phyloP scores from a whole-genome alignment of 2,888 invertebrate genomes.

The Empis livida region DNA sequence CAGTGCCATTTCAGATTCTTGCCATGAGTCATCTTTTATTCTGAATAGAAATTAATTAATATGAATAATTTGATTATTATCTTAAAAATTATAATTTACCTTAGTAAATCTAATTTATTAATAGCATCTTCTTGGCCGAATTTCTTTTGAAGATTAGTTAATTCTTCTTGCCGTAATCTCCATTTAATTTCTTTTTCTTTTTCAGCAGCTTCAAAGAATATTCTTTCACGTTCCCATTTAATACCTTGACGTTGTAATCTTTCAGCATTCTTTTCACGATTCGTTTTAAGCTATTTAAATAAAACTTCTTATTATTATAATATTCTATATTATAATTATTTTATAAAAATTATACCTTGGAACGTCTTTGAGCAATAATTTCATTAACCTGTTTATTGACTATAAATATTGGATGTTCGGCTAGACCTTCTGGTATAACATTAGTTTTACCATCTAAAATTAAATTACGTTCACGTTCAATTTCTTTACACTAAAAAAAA shows the following conservation, averaged over 20 bases:
- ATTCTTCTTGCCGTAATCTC: constrained; percentile 8
- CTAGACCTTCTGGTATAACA: constrained; percentile 44
- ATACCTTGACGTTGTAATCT: constrained; percentile 30
- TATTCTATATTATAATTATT: constrained; percentile 1
- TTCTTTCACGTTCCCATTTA: constrained; percentile 34
- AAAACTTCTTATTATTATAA: not conserved
- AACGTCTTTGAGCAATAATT: constrained; percentile 38
- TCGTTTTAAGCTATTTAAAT: constrained; percentile 33
- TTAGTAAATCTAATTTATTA: constrained; percentile 29
- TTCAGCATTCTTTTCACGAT: constrained; percentile 32
- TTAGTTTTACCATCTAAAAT: constrained; percentile 46
- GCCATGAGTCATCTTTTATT: constrained; percentile 31
- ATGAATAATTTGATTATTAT: no score
- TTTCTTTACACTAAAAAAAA: constrained; percentile 38
- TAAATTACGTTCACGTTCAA: constrained; percentile 47
- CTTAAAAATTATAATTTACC: constrained; percentile 16
- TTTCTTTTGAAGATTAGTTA: constrained; percentile 6
- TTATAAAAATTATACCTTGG: constrained; percentile 36
- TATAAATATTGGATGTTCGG: constrained; percentile 49
- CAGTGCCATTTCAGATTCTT: constrained; percentile 28
- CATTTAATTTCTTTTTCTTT: constrained; percentile 22
- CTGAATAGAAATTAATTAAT: constrained; percentile 17
- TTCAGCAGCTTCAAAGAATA: constrained; percentile 28
- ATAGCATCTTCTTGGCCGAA: constrained; percentile 27
- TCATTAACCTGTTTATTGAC: constrained; percentile 39